Evolutionary conservation across 2,797 vertebrate genomes (phyloP).

Genomic region (Meriones psammophilus): DNA sequence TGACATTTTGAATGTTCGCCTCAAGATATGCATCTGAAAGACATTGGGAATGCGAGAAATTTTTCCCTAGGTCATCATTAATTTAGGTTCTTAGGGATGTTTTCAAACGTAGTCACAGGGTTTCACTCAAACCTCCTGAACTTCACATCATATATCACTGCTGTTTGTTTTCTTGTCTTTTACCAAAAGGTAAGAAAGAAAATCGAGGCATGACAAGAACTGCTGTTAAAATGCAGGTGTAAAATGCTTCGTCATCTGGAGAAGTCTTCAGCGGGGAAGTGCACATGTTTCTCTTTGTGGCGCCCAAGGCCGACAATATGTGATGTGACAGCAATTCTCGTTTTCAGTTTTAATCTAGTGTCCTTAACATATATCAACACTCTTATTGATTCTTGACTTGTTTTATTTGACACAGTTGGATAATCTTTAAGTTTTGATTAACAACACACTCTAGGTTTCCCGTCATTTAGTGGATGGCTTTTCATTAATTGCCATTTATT

Average conservation of each 20-base stretch:
- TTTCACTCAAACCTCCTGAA: conserved; percentile 41
- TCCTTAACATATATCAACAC: background rate
- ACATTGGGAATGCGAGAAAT: background rate
- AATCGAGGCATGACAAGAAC: background rate
- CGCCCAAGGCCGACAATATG: background rate
- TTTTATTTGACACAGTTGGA: background rate
- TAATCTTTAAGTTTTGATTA: conserved; percentile 36
- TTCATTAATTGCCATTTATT: background rate
- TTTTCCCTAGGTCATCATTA: conserved; percentile 62
- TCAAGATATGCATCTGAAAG: conserved; percentile 58
- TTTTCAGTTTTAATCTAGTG: background rate
- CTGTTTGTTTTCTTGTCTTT: background rate
- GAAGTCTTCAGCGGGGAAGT: background rate
- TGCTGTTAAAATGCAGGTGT: background rate
- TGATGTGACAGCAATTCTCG: background rate
- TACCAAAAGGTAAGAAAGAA: background rate
- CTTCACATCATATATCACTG: background rate
- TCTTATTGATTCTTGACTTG: background rate
- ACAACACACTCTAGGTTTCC: background rate
- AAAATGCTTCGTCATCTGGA: background rate
- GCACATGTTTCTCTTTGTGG: background rate
- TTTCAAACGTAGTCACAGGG: background rate
- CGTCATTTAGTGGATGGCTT: background rate
- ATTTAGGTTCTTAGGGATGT: conserved; percentile 45
- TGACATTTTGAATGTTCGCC: background rate